Evolutionary conservation across 2,888 invertebrate species (phyloP), one percentile per base, ranked within the genome.

Genomic region (Spisula solida): DNA sequence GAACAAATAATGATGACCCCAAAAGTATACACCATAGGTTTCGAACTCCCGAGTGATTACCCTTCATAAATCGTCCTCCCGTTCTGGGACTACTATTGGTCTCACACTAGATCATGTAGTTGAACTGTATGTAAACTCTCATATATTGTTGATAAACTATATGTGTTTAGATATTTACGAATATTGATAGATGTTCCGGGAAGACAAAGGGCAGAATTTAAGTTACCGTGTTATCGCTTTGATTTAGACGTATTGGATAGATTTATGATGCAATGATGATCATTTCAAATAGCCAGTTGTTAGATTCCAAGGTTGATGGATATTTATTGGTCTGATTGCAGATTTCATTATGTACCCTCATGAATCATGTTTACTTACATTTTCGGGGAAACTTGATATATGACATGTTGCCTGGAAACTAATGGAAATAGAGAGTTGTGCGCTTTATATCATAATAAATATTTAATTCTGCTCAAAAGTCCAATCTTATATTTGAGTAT

Each of bases 251-350:
- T 12, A 14, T 4, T 29, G 14, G 75, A 34, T 75, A 75, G 12
- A 4, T 75, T 75, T 75, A 75, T 34, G 75, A 75, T 75, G 34
- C 16, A 75, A 75, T 10, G 16, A 5, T 75, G 75, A 75, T 34
- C 75, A 75, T 18, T 75, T 31, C 34, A 16, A 75, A 18, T 34
- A 75, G 34, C 1, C 75, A 34, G 75, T 75, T 75, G 75, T 75
- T 75, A 18, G 31, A 14, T 12, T 31, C n/a, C 75, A 34, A 31
- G 14, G 75, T 31, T 75, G 75, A 75, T 75, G 75, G 31, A 75
- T 75, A 75, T 75, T 75, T 75, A 75, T 75, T 14, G 18, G 75
- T 75, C 75, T 75, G 75, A 34, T 75, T 75, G 75, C 75, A 75
- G 75, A 75, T 75, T 75, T 75, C 18, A 75, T 75, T 34, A 31